A percentile compares a stretch with the other conserved stretches of the same genome.
phyloP scores from a whole-genome alignment of 2,888 invertebrate genomes.

The Pollenia amentaria region DNA sequence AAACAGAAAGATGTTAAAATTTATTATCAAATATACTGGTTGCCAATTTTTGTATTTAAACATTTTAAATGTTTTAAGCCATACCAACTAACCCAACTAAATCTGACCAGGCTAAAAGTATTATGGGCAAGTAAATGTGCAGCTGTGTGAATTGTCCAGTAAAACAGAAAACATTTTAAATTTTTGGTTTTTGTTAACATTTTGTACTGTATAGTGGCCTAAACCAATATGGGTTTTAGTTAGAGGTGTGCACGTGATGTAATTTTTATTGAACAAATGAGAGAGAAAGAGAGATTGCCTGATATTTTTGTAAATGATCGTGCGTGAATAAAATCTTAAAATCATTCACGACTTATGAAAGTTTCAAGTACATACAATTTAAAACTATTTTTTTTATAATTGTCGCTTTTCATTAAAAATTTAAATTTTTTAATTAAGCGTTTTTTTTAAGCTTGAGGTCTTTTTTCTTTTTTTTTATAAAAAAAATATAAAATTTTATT shows the following conservation, averaged over 20 bases:
- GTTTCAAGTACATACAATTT: too few relatives aligned
- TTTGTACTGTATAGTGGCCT: neutral
- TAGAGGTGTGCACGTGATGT: neutral
- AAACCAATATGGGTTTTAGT: conserved; percentile 22
- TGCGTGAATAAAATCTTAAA: too few relatives aligned
- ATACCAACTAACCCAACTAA: conserved; percentile 11
- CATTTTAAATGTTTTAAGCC: conserved; percentile 38
- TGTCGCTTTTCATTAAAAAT: too few relatives aligned
- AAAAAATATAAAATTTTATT: too few relatives aligned
- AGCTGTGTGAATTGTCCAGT: neutral
- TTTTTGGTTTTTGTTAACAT: conserved; percentile 15
- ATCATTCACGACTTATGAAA: too few relatives aligned
- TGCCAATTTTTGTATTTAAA: conserved; percentile 47
- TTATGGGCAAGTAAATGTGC: neutral
- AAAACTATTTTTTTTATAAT: too few relatives aligned
- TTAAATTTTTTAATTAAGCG: too few relatives aligned
- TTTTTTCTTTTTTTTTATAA: too few relatives aligned
- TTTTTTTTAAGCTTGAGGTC: too few relatives aligned
- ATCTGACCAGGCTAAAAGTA: conserved; percentile 22
- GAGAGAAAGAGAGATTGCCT: too few relatives aligned
- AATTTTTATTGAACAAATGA: too few relatives aligned
- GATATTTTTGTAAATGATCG: too few relatives aligned
- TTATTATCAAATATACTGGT: conserved; percentile 61
- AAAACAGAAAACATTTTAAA: neutral
- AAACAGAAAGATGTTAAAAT: conserved; percentile 19